phyloP scores from a whole-genome alignment of 2,888 invertebrate species.

The Ethmia dodecea region DNA sequence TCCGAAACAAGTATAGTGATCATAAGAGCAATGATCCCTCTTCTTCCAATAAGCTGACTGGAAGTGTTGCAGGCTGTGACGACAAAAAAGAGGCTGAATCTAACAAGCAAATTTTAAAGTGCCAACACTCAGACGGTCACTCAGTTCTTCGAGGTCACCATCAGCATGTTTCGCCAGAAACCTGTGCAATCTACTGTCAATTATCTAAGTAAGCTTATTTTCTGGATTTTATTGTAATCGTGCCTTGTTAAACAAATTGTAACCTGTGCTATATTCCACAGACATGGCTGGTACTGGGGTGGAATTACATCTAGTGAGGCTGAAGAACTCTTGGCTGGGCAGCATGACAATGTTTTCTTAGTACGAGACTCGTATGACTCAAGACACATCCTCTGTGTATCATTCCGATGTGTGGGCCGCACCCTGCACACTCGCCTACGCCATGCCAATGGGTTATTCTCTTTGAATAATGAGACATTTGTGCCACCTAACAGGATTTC shows the following conservation, averaged over 20 bases:
- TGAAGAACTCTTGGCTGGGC: constrained; percentile 80
- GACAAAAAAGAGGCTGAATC: constrained; percentile 42
- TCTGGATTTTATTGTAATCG: no score
- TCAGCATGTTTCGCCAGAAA: constrained; percentile 61
- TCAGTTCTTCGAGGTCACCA: constrained; percentile 65
- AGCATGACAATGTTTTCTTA: constrained; percentile 85
- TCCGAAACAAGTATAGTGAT: constrained; percentile 52
- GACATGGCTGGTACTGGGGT: constrained; percentile 88
- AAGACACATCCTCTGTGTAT: constrained; percentile 83
- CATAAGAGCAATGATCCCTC: constrained; percentile 45
- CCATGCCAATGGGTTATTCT: constrained; percentile 83
- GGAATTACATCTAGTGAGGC: constrained; percentile 84
- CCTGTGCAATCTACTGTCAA: constrained; percentile 70
- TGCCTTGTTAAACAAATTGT: no score
- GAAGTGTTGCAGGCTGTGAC: constrained; percentile 32
- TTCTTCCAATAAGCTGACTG: constrained; percentile 42
- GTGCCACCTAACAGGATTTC: constrained; percentile 69
- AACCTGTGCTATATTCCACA: no score
- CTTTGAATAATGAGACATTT: constrained; percentile 77
- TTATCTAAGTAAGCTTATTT: constrained; percentile 65
- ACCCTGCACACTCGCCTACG: constrained; percentile 85
- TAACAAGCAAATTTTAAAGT: constrained; percentile 48
- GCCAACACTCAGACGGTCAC: constrained; percentile 64
- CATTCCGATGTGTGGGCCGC: constrained; percentile 83
- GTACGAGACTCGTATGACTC: constrained; percentile 84